phyloP scores from a whole-genome alignment of 2,113 vertebrate genomes.

The Chloropsis hardwickii region DNA sequence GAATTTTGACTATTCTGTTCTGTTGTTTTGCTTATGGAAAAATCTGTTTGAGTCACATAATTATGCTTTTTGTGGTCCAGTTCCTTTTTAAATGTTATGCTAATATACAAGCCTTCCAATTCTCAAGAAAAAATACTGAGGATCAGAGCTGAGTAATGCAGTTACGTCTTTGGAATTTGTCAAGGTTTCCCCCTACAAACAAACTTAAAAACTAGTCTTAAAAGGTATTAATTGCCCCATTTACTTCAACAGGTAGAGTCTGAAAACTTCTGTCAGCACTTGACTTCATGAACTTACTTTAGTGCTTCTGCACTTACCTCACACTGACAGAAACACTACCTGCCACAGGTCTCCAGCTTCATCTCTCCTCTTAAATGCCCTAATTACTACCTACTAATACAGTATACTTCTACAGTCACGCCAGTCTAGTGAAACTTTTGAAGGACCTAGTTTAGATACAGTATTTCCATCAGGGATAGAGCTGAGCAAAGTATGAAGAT shows the following conservation, averaged over 20 bases:
- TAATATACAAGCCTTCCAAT: neutral
- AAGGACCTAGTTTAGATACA: neutral
- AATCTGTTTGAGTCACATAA: neutral
- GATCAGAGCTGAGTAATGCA: neutral
- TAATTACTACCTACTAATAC: neutral
- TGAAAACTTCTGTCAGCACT: neutral
- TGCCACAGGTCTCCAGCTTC: neutral
- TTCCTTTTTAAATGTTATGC: neutral
- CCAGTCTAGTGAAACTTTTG: neutral
- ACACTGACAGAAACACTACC: neutral
- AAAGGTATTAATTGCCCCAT: neutral
- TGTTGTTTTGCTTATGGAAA: neutral
- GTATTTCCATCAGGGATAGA: neutral
- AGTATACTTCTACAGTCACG: neutral
- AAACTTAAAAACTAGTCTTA: neutral
- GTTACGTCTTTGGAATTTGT: neutral
- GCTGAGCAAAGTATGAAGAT: neutral
- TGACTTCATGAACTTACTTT: neutral
- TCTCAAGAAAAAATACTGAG: neutral
- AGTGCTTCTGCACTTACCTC: neutral
- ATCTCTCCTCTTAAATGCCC: neutral
- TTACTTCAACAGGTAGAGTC: neutral
- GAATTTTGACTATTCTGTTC: neutral
- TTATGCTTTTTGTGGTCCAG: neutral
- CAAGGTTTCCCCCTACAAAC: neutral